Base-by-base conservation (phyloP, 2,797 vertebrate species). In the Lerista edwardsae region DNA sequence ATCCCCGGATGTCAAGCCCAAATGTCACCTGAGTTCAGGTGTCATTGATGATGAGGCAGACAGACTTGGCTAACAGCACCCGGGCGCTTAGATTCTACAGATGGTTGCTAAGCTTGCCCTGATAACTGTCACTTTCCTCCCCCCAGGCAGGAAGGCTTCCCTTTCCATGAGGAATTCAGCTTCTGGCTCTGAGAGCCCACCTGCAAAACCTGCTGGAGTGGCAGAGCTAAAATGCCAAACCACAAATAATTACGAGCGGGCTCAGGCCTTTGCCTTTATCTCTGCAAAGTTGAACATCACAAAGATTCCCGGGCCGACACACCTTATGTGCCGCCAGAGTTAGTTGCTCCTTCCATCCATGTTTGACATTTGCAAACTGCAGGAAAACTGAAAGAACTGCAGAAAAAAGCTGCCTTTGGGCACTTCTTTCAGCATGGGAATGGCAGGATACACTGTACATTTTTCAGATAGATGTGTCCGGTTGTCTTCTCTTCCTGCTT, bases 251-350 rank as follows among this genome's bases (percentile, higher is more conserved):
- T 47, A 34, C 62, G 64, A 5, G 31, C 69, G 80, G 10, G 27
- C 74, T 55, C 2, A 19, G 19, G n/a, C 2, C 0, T 8, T 0
- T 75, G 2, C 0, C 2, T 68, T 72, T 34, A 21, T 27, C 83
- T 10, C 62, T 9, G 47, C 12, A 62, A 17, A 6, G 69, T 1
- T 1, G 77, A 1, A 29, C 75, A 23, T 55, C 25, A 17, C 5
- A 34, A 41, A 0, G 4, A 57, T 76, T 7, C 64, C 7, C 17
- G 1, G 1, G 5, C 34, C 29, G 19, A 36, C 61, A 31, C 73
- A n/a, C 71, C 17, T 47, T 83, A 51, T 34, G 64, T 0, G 0
- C 10, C 12, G 0, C 39, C 27, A 27, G n/a, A 9, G 8, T 1
- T 1, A 29, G 47, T 2, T 65, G 3, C 73, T 80, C 71, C 7